Evolutionary conservation across 1,140 invertebrate genomes (phyloP).

Genomic region (Zaprionus capensis): DNA sequence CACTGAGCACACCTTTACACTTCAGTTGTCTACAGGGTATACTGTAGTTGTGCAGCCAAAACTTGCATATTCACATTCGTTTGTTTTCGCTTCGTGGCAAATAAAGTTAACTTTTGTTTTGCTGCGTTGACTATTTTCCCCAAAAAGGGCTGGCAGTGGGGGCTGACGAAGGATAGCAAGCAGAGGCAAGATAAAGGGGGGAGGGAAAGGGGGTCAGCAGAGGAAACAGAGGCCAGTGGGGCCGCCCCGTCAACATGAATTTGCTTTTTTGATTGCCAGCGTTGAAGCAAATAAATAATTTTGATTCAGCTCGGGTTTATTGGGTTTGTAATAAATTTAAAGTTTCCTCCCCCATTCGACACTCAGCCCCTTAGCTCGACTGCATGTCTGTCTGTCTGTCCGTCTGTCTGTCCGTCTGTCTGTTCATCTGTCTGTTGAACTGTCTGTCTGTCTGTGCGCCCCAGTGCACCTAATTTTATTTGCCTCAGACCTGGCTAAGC

Average conservation of each 20-base stretch:
- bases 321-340: slow-evolving; percentile 72
- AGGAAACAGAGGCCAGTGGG: neutral
- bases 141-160: neutral
- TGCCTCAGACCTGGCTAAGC: slow-evolving; percentile 68
- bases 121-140: slow-evolving; percentile 56
- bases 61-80: neutral
- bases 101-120: slow-evolving; percentile 65
- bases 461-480: slow-evolving; percentile 62
- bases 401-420: slow-evolving; percentile 26
- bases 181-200: neutral
- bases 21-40: neutral
- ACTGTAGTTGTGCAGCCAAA: neutral
- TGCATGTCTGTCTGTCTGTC: neutral
- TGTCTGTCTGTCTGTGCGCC: slow-evolving; percentile 11
- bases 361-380: neutral
- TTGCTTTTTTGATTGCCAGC: slow-evolving; percentile 41
- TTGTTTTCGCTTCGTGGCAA: slow-evolving; percentile 24
- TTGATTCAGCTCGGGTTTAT: slow-evolving; percentile 47
- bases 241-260: slow-evolving; percentile 16
- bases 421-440: neutral
- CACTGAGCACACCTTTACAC: too few species aligned
- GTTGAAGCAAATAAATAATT: slow-evolving; percentile 68
- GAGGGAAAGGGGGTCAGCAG: neutral
- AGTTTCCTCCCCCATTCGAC: slow-evolving; percentile 27
- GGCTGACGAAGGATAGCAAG: neutral